Conservation (phyloP, 1,140 invertebrate genomes). For the Drosophila mauritiana region DNA sequence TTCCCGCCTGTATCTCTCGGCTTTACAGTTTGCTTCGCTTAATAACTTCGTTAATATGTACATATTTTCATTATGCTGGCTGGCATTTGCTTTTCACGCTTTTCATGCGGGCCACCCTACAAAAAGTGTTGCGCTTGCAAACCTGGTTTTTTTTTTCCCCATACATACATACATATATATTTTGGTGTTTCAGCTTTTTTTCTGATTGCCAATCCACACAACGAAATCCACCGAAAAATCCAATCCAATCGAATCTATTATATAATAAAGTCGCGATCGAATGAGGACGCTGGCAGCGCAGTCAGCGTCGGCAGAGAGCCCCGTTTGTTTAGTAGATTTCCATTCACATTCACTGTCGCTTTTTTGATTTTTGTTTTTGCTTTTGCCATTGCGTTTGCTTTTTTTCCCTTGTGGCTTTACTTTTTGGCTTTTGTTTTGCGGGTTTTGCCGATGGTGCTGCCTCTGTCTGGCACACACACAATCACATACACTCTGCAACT, state of each 20-base stretch:
- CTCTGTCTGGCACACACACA: slow-evolving; percentile 5
- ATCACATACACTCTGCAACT: slow-evolving; percentile 30
- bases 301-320: slow-evolving; percentile 17
- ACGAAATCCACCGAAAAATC: slow-evolving; percentile 50
- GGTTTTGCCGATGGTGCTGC: slow-evolving; percentile 39
- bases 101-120: slow-evolving; percentile 44
- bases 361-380: slow-evolving; percentile 34
- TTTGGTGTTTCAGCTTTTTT: slow-evolving; percentile 4
- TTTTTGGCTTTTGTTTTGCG: slow-evolving; percentile 37
- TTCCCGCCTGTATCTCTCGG: background rate
- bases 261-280: slow-evolving; percentile 71
- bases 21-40: slow-evolving; percentile 22
- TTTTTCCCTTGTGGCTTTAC: slow-evolving; percentile 19
- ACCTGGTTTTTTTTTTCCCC: slow-evolving; percentile 31
- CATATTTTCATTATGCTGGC: slow-evolving; percentile 38
- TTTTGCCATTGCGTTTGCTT: slow-evolving; percentile 4
- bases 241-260: slow-evolving; percentile 82
- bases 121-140: slow-evolving; percentile 42
- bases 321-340: slow-evolving; percentile 78
- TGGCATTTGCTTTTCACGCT: slow-evolving; percentile 19
- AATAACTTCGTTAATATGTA: slow-evolving; percentile 40
- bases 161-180: background rate
- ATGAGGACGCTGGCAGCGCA: slow-evolving; percentile 26
- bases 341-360: slow-evolving; percentile 81
- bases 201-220: slow-evolving; percentile 53